Conservation (phyloP, 2,888 invertebrate species). For the Drosophila hamatofila region DNA sequence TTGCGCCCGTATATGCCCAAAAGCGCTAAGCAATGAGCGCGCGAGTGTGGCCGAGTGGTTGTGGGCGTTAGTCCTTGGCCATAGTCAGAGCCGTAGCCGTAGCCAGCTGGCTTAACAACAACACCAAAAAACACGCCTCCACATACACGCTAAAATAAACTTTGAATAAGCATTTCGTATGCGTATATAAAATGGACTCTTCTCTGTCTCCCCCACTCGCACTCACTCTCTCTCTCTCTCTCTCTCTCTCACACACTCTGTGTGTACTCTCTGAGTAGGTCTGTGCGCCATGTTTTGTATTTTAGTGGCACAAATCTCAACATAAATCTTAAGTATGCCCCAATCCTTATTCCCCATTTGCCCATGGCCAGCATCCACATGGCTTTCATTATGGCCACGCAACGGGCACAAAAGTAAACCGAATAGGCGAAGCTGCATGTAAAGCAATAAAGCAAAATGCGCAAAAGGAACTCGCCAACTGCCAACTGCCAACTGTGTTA, state of each 20-base stretch:
- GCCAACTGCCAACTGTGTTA: not conserved
- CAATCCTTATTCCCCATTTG: conserved; percentile 15
- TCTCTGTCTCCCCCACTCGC: not conserved
- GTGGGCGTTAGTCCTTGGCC: conserved; percentile 54
- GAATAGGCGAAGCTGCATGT: conserved; percentile 59
- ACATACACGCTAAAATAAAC: conserved; percentile 66
- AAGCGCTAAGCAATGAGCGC: conserved; percentile 53
- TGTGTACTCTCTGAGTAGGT: conserved; percentile 8
- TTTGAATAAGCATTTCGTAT: conserved; percentile 79
- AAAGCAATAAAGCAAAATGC: conserved; percentile 58
- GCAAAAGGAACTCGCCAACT: conserved; percentile 12
- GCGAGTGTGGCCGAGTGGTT: conserved; percentile 54
- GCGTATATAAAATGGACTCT: conserved; percentile 56
- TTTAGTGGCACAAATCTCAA: conserved; percentile 71
- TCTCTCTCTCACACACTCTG: not conserved
- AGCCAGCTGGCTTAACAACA: conserved; percentile 37
- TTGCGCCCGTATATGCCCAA: conserved; percentile 50
- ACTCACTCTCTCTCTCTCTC: not conserved
- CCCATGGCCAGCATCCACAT: conserved; percentile 23
- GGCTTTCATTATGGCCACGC: conserved; percentile 56
- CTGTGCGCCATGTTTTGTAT: conserved; percentile 51
- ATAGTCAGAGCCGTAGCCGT: conserved; percentile 9
- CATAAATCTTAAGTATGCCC: conserved; percentile 77
- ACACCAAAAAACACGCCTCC: conserved; percentile 24
- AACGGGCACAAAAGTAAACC: conserved; percentile 48